Percentiles rank a stretch among this genome's conserved stretches.
Evolutionary conservation across 2,888 invertebrate species (phyloP).

Genomic region (Cheilosia scutellata): DNA sequence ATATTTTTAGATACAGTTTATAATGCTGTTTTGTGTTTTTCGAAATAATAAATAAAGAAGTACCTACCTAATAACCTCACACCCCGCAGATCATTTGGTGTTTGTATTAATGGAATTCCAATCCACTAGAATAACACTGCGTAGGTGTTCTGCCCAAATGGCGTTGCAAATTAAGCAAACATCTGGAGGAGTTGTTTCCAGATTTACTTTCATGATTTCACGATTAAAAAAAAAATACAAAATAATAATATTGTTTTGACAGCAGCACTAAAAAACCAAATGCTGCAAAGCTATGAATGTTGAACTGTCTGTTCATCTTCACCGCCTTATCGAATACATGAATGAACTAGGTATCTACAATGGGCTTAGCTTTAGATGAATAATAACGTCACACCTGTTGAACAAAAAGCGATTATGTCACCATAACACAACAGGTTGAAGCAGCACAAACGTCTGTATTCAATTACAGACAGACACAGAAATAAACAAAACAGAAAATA

Average conservation of each 20-base stretch:
- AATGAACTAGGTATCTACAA: constrained; percentile 46
- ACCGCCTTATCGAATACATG: constrained; percentile 38
- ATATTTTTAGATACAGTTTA: neutral
- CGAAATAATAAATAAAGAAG: constrained; percentile 10
- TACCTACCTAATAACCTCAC: neutral
- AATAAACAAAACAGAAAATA: constrained; percentile 18
- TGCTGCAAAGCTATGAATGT: neutral
- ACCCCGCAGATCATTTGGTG: neutral
- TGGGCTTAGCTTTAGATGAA: constrained; percentile 23
- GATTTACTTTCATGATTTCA: constrained; percentile 13
- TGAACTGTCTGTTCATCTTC: neutral
- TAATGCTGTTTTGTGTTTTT: neutral
- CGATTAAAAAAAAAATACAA: constrained; percentile 6
- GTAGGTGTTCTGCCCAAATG: constrained; percentile 34
- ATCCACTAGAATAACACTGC: constrained; percentile 17
- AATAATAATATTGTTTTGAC: neutral
- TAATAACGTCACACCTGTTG: constrained; percentile 60
- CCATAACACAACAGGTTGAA: constrained; percentile 32
- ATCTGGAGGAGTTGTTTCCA: constrained; percentile 31
- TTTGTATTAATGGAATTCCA: constrained; percentile 30
- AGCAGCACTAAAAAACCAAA: neutral
- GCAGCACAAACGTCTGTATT: constrained; percentile 29
- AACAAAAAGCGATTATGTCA: constrained; percentile 50
- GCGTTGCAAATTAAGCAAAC: constrained; percentile 33
- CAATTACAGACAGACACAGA: constrained; percentile 21